Base-by-base conservation (phyloP, 2,888 invertebrate species). In the Mesochorus sp. region DNA sequence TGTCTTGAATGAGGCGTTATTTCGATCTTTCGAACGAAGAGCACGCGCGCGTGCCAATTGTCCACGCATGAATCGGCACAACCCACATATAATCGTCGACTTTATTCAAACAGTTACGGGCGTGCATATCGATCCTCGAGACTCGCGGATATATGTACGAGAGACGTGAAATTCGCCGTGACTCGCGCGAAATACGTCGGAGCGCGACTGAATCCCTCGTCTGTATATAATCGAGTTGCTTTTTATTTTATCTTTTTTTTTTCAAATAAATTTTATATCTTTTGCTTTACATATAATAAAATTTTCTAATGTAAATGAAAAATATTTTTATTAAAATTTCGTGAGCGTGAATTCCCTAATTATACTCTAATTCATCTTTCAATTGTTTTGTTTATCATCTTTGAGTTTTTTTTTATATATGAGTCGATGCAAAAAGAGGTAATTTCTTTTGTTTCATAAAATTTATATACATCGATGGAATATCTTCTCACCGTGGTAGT, bases 1-100 rank as follows among this genome's bases (percentile, higher is more conserved):
- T 26, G 17, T 53, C 6, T 17, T 53, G 28, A 53, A 53, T 53
- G 49, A 67, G 55, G 28, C 12, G 39, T 57, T 34, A 19, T 19
- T 14, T 19, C 47, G 44, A 64, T 51, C 26, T 19, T 26, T 24
- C 51, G 37, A 53, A 19, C 55, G 42, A 42, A 12, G 42, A 42
- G 68, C 53, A 55, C 17, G 21, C 39, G 62, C 49, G n/a, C n/a
- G n/a, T n/a, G n/a, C 39, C 55, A 73, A 81, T 82, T 80, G 80
- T 82, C 75, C 75, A 83, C 81, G 81, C 82, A 77, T 81, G 82
- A 81, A 79, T 81, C 79, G 79, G 44, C 67, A 66, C 72, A 79
- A 78, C 80, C 82, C 76, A 79, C 47, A 80, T 79, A 80, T n/a
- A n/a, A 74, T 79, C 74, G 73, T 37, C 34, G 49, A 77, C 70